Conservation (phyloP, 1,140 invertebrate genomes). For the Lordiphosa mommai region DNA sequence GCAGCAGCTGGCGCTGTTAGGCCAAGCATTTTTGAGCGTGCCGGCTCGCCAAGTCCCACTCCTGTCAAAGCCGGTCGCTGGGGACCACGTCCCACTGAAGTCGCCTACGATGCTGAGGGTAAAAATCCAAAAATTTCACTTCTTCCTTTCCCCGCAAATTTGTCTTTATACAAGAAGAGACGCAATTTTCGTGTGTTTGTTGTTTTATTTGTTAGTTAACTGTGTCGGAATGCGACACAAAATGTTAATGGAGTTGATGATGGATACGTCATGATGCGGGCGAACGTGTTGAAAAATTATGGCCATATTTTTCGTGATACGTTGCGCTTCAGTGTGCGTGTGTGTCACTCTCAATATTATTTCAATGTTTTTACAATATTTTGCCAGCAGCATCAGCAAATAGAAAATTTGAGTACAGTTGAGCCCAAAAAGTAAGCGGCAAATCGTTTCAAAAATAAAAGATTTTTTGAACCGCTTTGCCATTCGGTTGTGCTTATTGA, state of each 20-base stretch:
- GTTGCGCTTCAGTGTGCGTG: conserved; percentile 18
- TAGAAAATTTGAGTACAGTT: conserved; percentile 22
- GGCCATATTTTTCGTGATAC: conserved; percentile 61
- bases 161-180: conserved; percentile 58
- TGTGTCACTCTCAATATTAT: conserved; percentile 44
- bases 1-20: conserved; percentile 46
- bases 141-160: conserved; percentile 26
- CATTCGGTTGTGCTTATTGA: conserved; percentile 37
- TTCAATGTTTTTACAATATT: conserved; percentile 27
- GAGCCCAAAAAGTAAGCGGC: conserved; percentile 52
- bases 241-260: conserved; percentile 13
- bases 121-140: conserved; percentile 78
- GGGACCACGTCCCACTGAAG: conserved; percentile 83
- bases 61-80: conserved; percentile 85
- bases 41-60: conserved; percentile 82
- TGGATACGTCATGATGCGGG: conserved; percentile 2
- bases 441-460: conserved; percentile 20
- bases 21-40: conserved; percentile 80
- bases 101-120: conserved; percentile 86
- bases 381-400: conserved; percentile 61
- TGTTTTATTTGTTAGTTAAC: conserved; percentile 49
- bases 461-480: background rate
- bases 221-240: no score
- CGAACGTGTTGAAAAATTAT: conserved; percentile 58
- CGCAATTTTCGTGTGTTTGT: conserved; percentile 57